A percentile compares a stretch with the other conserved stretches of the same genome.
These are phyloP conservation scores for Chrysemys picta DNA, from an alignment of 2,113 vertebrate genomes.

Conservation along the genomic window DNA sequence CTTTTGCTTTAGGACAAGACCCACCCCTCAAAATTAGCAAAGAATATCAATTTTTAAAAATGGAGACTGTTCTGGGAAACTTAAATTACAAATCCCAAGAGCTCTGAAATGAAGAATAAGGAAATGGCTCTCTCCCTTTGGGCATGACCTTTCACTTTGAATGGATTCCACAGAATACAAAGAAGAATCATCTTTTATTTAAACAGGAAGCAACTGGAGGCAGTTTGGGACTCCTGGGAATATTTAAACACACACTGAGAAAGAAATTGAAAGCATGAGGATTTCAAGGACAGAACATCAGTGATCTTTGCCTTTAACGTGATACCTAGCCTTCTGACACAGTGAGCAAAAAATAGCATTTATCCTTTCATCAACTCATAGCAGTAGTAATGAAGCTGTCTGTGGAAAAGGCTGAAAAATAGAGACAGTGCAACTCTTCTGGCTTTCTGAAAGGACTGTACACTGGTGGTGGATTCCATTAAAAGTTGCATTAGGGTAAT, in stretches of 20 bases:
- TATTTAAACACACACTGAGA: constrained; percentile 75
- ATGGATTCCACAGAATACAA: constrained; percentile 72
- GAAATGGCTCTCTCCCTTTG: constrained; percentile 75
- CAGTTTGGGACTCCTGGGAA: constrained; percentile 66
- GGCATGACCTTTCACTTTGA: constrained; percentile 73
- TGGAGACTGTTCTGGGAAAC: constrained; percentile 60
- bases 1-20: constrained; percentile 5
- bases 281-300: constrained; percentile 68
- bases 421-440: not conserved
- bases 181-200: constrained; percentile 77
- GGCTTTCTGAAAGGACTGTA: constrained; percentile 38
- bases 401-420: constrained; percentile 50
- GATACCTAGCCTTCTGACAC: constrained; percentile 58
- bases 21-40: not conserved
- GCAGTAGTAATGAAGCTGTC: constrained; percentile 33
- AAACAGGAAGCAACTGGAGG: constrained; percentile 77
- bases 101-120: constrained; percentile 72
- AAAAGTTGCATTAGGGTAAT: constrained; percentile 68
- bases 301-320: not conserved
- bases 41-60: constrained; percentile 52
- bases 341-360: constrained; percentile 56
- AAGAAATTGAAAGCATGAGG: constrained; percentile 73
- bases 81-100: constrained; percentile 69
- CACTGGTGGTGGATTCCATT: constrained; percentile 48
- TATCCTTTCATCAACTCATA: constrained; percentile 65